Conservation (phyloP, 2,888 invertebrate species). For the Prenolepis imparis region DNA sequence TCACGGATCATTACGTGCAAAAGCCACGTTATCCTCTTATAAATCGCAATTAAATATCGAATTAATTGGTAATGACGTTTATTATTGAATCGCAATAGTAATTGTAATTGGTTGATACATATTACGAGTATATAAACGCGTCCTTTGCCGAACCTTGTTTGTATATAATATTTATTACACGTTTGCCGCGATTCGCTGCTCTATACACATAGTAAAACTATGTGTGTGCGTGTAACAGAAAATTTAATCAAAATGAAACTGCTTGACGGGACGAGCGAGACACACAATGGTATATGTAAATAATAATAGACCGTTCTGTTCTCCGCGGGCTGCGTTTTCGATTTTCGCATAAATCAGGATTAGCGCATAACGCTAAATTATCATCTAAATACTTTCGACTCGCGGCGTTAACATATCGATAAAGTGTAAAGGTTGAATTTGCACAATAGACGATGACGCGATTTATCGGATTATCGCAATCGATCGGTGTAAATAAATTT, state of each 20-base stretch:
- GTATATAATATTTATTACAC: neutral
- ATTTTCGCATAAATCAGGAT: constrained; percentile 31
- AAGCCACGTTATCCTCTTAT: neutral
- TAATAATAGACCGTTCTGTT: constrained; percentile 16
- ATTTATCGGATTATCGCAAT: constrained; percentile 40
- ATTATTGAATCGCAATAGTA: neutral
- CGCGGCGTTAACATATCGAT: constrained; percentile 17
- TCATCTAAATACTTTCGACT: constrained; percentile 16
- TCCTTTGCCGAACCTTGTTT: neutral
- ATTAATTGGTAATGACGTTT: constrained; percentile 18
- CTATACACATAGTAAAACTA: constrained; percentile 3
- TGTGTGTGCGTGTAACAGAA: neutral
- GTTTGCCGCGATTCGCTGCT: neutral
- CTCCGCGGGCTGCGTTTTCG: neutral
- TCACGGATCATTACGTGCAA: neutral
- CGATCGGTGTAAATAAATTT: constrained; percentile 34
- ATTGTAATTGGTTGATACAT: constrained; percentile 1
- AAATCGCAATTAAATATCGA: neutral
- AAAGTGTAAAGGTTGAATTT: constrained; percentile 33
- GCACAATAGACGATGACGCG: constrained; percentile 27
- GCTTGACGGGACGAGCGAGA: neutral
- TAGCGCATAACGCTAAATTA: constrained; percentile 15
- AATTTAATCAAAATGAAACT: constrained; percentile 34
- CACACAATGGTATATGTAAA: neutral
- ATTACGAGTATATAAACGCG: neutral